Conservation (phyloP, 1,140 invertebrate genomes). For the Zeugodacus cucurbitae region DNA sequence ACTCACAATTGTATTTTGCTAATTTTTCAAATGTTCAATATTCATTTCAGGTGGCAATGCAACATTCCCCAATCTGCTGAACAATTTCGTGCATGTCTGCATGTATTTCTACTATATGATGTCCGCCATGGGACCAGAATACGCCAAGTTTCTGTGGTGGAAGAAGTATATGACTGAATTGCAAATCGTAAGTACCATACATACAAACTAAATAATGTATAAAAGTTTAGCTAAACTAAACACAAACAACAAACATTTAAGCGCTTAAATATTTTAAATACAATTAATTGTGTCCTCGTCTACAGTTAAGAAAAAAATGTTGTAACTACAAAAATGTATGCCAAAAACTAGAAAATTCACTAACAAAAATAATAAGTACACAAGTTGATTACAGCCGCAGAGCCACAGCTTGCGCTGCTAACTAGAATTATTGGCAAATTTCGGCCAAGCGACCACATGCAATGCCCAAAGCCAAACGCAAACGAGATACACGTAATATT, state of each 20-base stretch:
- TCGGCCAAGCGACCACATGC: not conserved
- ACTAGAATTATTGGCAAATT: not conserved
- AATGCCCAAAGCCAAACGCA: not conserved
- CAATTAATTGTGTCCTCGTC: constrained; percentile 20
- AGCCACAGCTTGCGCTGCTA: not conserved
- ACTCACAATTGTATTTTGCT: not conserved
- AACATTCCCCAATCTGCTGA: constrained; percentile 91
- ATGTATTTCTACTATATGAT: constrained; percentile 96
- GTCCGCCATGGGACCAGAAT: constrained; percentile 89
- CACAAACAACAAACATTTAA: not conserved
- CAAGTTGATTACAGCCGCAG: not conserved
- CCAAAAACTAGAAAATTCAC: not conserved
- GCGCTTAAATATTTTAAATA: not conserved
- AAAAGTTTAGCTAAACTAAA: not conserved
- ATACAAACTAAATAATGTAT: not conserved
- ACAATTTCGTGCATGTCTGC: constrained; percentile 93
- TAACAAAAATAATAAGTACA: not conserved
- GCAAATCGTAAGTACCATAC: constrained; percentile 81
- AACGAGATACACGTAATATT: not conserved
- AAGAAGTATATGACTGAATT: constrained; percentile 92
- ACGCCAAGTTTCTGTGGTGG: constrained; percentile 95
- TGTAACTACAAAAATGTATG: not conserved
- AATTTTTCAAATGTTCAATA: constrained; percentile 48
- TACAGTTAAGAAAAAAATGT: not conserved
- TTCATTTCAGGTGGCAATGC: constrained; percentile 92